These are phyloP conservation scores for Zygogramma bicolorata DNA, from an alignment of 2,888 invertebrate genomes.

Conservation along the genomic window DNA sequence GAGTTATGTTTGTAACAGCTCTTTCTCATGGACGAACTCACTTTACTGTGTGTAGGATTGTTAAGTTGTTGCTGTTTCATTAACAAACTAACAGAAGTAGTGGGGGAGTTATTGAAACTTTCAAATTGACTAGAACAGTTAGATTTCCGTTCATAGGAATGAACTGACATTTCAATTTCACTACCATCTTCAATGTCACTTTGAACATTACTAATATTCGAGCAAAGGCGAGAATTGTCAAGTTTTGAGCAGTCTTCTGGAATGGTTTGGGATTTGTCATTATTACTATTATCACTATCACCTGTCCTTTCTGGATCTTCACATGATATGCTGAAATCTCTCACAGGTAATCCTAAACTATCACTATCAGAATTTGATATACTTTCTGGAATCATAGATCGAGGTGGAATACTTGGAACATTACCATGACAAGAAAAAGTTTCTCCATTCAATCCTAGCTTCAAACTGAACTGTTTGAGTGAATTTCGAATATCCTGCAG, in stretches of 20 bases:
- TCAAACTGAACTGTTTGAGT: slow-evolving; percentile 25
- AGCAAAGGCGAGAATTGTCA: neutral
- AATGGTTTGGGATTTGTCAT: neutral
- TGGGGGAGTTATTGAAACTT: neutral
- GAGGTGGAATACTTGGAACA: neutral
- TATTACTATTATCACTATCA: neutral
- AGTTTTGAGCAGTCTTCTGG: neutral
- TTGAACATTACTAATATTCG: neutral
- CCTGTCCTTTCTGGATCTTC: neutral
- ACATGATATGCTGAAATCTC: slow-evolving; percentile 24
- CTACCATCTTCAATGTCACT: neutral
- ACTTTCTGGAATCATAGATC: neutral
- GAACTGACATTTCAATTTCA: neutral
- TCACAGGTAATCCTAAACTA: slow-evolving; percentile 31
- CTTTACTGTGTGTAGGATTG: slow-evolving; percentile 38
- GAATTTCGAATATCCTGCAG: slow-evolving; percentile 23
- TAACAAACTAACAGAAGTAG: neutral
- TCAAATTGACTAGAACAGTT: neutral
- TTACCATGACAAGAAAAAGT: slow-evolving; percentile 24
- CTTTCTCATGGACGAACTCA: slow-evolving; percentile 16
- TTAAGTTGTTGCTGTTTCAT: too few relatives aligned
- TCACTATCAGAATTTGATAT: neutral
- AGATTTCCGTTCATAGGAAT: neutral
- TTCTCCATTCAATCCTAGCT: slow-evolving; percentile 28
- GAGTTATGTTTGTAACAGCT: neutral